Conservation (phyloP, 2,113 vertebrate genomes). For the Mionectes macconnelli region DNA sequence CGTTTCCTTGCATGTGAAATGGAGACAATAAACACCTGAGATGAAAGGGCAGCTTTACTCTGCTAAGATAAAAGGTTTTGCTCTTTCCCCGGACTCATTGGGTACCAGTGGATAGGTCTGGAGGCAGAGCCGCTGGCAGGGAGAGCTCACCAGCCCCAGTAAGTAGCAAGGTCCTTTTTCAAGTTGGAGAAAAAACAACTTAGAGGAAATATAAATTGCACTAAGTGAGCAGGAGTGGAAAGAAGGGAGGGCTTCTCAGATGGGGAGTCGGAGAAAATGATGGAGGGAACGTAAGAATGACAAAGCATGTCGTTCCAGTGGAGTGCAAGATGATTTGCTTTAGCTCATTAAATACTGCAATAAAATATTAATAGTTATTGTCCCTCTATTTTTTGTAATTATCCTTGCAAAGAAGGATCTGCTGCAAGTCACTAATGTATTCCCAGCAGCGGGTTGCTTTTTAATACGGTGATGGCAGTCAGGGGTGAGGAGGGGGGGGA, state of each 20-base stretch:
- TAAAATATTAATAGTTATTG: conserved; percentile 82
- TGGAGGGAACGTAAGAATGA: conserved; percentile 64
- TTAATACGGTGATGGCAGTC: conserved; percentile 57
- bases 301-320: conserved; percentile 69
- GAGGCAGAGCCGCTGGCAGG: background rate
- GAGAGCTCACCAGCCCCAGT: background rate
- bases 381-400: conserved; percentile 80
- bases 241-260: conserved; percentile 55
- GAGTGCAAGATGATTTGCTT: conserved; percentile 71
- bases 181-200: conserved; percentile 33
- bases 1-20: background rate
- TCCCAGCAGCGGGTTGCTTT: conserved; percentile 74
- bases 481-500: background rate
- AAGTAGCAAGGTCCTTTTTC: conserved; percentile 32
- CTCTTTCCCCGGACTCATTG: background rate
- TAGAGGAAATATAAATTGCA: conserved; percentile 48
- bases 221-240: conserved; percentile 14
- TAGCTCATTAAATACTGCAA: conserved; percentile 77
- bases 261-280: conserved; percentile 36
- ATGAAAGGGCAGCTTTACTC: background rate
- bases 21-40: conserved; percentile 39
- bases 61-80: conserved; percentile 10
- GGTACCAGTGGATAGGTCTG: background rate
- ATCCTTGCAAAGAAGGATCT: conserved; percentile 74
- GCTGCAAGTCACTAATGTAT: conserved; percentile 74